Conservation (phyloP, 1,140 invertebrate genomes). For the Leptinotarsa undecemlineata region DNA sequence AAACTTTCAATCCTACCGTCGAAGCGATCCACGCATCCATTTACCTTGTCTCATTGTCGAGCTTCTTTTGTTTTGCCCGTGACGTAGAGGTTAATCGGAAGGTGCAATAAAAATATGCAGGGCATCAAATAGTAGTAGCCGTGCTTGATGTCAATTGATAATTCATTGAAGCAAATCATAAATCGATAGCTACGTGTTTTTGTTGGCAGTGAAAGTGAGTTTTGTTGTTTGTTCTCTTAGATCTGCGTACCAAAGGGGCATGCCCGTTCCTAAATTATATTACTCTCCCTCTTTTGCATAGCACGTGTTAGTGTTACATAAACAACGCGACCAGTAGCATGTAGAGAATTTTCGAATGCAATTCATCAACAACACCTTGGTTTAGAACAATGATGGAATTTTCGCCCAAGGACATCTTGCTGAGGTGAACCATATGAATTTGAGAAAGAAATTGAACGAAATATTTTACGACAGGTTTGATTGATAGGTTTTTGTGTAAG, state of each 20-base stretch:
- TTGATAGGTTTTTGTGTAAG: no score
- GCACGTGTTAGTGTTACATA: slow-evolving; percentile 26
- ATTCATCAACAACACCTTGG: background rate
- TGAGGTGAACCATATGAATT: background rate
- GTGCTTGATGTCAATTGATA: slow-evolving; percentile 15
- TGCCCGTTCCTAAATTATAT: slow-evolving; percentile 12
- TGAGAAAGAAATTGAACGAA: background rate
- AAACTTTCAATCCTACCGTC: background rate
- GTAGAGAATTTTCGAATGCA: background rate
- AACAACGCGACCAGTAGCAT: slow-evolving; percentile 17
- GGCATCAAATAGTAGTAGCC: background rate
- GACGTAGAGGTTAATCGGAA: slow-evolving; percentile 16
- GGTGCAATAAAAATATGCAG: slow-evolving; percentile 4
- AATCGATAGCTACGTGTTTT: slow-evolving; percentile 10
- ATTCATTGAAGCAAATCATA: slow-evolving; percentile 9
- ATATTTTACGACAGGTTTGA: background rate
- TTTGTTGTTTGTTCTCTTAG: background rate
- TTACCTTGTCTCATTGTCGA: background rate
- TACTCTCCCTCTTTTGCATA: slow-evolving; percentile 26
- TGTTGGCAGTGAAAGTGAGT: background rate
- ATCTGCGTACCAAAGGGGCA: slow-evolving; percentile 2
- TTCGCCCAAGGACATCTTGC: background rate
- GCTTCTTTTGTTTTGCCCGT: slow-evolving; percentile 12
- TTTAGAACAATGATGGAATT: background rate
- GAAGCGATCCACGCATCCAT: background rate